Percentiles rank a stretch among this genome's conserved stretches.
Evolutionary conservation across 2,113 vertebrate genomes (phyloP).

Genomic region (Scopus umbretta): DNA sequence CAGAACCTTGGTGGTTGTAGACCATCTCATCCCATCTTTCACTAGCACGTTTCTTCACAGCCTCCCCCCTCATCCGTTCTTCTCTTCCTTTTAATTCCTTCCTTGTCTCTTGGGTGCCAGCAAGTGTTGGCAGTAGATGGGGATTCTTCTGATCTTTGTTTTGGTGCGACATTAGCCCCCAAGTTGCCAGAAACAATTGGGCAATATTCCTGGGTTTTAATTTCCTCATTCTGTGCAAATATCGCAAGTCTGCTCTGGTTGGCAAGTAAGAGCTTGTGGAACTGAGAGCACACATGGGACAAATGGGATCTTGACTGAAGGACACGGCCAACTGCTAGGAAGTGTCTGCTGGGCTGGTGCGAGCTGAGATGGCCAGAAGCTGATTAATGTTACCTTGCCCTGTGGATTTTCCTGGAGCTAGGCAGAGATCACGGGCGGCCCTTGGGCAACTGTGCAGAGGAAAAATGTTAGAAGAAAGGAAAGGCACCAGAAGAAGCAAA

Average conservation of each 20-base stretch:
- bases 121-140: neutral
- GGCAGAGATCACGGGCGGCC: neutral
- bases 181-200: neutral
- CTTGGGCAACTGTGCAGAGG: neutral
- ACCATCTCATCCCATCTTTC: neutral
- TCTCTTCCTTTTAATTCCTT: neutral
- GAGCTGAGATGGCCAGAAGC: neutral
- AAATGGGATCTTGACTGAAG: neutral
- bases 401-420: neutral
- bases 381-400: neutral
- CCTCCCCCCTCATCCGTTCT: neutral
- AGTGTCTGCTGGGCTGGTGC: neutral
- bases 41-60: neutral
- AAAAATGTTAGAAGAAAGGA: neutral
- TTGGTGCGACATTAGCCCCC: neutral
- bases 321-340: neutral
- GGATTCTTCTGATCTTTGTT: neutral
- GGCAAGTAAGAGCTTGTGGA: neutral
- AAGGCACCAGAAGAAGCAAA: neutral
- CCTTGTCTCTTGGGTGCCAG: neutral
- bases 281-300: neutral
- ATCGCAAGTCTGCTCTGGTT: neutral
- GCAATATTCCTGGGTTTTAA: neutral
- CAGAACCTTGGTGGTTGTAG: neutral
- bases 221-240: neutral